Percentiles rank a stretch among this genome's conserved stretches.
Conservation (phyloP, 2,113 vertebrate genomes). For the Oreochromis tanganicae region DNA sequence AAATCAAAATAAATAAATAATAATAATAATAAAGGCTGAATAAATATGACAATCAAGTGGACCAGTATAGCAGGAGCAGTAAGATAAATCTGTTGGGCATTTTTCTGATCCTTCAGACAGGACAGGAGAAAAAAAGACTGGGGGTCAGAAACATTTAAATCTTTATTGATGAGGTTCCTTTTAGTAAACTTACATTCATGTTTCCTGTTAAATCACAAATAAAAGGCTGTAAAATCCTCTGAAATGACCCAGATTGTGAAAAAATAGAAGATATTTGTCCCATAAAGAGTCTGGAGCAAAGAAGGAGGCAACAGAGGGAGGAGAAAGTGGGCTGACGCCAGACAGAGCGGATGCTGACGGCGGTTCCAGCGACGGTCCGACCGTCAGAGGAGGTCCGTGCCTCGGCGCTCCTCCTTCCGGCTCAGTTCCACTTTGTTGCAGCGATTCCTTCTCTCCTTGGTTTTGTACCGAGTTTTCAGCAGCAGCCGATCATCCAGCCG, state of each 20-base stretch:
- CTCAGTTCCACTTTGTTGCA: background rate
- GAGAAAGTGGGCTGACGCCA: background rate
- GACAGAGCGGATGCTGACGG: background rate
- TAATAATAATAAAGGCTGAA: background rate
- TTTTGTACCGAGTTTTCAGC: background rate
- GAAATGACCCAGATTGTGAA: background rate
- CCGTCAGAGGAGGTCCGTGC: background rate
- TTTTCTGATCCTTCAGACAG: background rate
- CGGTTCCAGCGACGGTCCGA: background rate
- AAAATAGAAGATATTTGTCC: background rate
- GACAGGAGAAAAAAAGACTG: background rate
- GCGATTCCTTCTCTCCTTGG: background rate
- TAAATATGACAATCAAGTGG: background rate
- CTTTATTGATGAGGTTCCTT: background rate
- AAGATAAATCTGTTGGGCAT: background rate
- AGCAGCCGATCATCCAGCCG: background rate
- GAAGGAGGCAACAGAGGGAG: background rate
- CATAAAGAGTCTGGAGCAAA: background rate
- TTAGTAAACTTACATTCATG: background rate
- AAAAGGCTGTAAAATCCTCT: background rate
- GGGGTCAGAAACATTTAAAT: background rate
- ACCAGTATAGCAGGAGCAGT: background rate
- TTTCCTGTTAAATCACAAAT: background rate
- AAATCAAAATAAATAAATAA: rapidly evolving
- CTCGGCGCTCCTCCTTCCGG: background rate